Conservation (phyloP, 2,888 invertebrate genomes). For the Mimachlamys varia region DNA sequence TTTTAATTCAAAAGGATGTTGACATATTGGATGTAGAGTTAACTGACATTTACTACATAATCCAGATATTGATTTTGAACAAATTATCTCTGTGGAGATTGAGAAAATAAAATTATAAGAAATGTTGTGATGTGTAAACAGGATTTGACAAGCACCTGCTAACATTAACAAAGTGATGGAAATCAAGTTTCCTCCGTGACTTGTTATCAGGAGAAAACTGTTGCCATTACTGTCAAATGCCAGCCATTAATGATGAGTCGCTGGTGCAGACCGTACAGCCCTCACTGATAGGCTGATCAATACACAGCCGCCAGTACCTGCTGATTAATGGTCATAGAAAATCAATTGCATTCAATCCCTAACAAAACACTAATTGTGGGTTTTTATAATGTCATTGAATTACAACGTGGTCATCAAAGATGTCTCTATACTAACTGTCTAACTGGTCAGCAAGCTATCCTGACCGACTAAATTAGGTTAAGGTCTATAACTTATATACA, state of each 20-base stretch:
- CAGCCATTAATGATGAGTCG: neutral
- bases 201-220: conserved; percentile 28
- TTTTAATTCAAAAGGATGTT: neutral
- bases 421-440: no score
- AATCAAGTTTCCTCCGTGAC: neutral
- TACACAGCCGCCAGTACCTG: conserved; percentile 16
- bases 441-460: no score
- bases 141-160: conserved; percentile 11
- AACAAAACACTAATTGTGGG: neutral
- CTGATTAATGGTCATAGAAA: conserved; percentile 11
- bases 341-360: neutral
- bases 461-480: no score
- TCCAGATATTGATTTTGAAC: neutral
- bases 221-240: neutral
- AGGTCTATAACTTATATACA: no score
- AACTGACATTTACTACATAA: conserved; percentile 3
- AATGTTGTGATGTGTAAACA: neutral
- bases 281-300: neutral
- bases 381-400: neutral
- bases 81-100: neutral
- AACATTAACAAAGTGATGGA: conserved; percentile 15
- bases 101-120: conserved; percentile 28
- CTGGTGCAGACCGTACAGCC: no score
- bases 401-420: neutral
- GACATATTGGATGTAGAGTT: neutral